Evolutionary conservation across 1,140 invertebrate species (phyloP).

Genomic region (Brachionus asplanchnoidis): DNA sequence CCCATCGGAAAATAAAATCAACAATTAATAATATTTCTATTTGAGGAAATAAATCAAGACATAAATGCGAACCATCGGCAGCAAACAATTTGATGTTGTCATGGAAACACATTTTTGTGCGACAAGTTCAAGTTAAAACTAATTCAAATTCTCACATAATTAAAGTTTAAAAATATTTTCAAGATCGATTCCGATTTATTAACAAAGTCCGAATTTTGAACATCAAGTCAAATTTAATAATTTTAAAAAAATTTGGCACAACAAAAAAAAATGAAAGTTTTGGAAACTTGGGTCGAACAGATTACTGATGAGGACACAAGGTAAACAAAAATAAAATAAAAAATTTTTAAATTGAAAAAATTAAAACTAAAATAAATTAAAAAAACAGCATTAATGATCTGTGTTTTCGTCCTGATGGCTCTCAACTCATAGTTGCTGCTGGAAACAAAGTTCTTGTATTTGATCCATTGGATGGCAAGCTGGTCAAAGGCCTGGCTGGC

Average conservation of each 20-base stretch:
- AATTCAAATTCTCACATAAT: conserved; percentile 34
- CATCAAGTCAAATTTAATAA: neutral
- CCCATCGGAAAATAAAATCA: no score
- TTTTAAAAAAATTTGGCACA: neutral
- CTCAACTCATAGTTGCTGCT: conserved; percentile 84
- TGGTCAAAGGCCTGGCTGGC: conserved; percentile 84
- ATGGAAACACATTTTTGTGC: neutral
- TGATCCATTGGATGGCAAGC: conserved; percentile 78
- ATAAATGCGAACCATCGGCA: neutral
- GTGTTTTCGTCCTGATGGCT: conserved; percentile 79
- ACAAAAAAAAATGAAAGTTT: conserved; percentile 6
- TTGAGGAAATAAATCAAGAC: neutral
- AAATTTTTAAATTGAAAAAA: neutral
- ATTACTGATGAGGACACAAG: conserved; percentile 10
- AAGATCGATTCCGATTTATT: neutral
- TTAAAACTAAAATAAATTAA: neutral
- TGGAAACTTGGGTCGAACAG: conserved; percentile 36
- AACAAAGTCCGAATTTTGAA: neutral
- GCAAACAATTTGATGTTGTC: neutral
- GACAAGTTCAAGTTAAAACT: conserved; percentile 11
- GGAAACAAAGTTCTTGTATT: conserved; percentile 88
- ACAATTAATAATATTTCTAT: neutral
- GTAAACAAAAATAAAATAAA: neutral
- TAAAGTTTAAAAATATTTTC: conserved; percentile 11
- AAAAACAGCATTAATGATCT: conserved; percentile 21